A percentile compares a stretch with the other conserved stretches of the same genome.
phyloP scores from a whole-genome alignment of 2,113 vertebrate genomes.

The Sapayoa aenigma region DNA sequence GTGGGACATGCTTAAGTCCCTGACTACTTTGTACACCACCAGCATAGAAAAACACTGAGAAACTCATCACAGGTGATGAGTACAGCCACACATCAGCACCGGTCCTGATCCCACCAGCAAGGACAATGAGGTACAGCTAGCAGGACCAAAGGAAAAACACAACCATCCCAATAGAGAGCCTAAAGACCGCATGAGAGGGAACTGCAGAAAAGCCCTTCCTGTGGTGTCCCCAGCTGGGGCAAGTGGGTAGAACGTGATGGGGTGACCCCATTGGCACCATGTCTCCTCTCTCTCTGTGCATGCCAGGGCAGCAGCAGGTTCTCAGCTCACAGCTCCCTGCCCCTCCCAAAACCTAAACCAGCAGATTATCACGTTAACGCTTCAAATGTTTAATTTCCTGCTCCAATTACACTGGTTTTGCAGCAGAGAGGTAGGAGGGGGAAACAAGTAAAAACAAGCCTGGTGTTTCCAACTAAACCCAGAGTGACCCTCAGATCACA shows the following conservation, averaged over 20 bases:
- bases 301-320: accelerated
- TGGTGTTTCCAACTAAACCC: neutral
- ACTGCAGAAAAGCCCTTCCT: neutral
- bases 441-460: neutral
- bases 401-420: slow-evolving; percentile 43
- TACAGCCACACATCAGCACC: neutral
- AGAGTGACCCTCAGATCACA: accelerated
- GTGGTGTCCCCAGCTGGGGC: accelerated
- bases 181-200: accelerated
- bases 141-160: neutral
- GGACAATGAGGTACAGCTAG: accelerated
- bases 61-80: neutral
- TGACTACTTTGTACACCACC: neutral
- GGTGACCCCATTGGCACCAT: accelerated
- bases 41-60: neutral
- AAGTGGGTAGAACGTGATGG: accelerated
- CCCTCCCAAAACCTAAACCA: neutral
- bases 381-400: slow-evolving; percentile 58
- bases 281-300: neutral
- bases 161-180: neutral
- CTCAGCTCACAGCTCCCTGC: neutral
- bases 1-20: neutral
- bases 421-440: neutral
- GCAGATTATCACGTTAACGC: slow-evolving; percentile 59
- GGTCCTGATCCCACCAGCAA: neutral